phyloP scores from a whole-genome alignment of 1,140 invertebrate genomes.

The Brachionus angularis region DNA sequence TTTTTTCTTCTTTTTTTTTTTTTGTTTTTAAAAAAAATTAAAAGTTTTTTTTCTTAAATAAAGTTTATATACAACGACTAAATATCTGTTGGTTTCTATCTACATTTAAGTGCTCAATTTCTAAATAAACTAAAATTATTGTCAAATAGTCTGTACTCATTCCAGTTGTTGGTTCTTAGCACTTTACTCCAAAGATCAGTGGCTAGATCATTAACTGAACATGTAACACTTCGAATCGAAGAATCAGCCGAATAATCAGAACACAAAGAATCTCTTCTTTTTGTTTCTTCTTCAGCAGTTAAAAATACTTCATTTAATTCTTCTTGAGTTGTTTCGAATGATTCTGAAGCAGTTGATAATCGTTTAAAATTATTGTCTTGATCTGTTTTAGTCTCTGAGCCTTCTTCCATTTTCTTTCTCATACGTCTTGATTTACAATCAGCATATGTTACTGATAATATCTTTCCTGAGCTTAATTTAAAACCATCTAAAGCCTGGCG shows the following conservation, averaged over 20 bases:
- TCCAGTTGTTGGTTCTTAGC: conserved; percentile 16
- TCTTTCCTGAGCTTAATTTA: background rate
- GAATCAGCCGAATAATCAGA: conserved; percentile 13
- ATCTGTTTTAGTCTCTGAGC: background rate
- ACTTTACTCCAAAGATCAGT: conserved; percentile 33
- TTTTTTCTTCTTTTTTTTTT: background rate
- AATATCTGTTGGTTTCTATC: background rate
- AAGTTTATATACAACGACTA: background rate
- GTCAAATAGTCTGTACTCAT: conserved; percentile 37
- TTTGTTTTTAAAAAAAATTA: background rate
- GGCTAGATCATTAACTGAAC: background rate
- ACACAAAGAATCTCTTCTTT: conserved; percentile 19
- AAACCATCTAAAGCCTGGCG: conserved; percentile 20
- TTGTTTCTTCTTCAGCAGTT: conserved; percentile 9
- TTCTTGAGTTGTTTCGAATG: too few relatives aligned
- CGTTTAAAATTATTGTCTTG: too few relatives aligned
- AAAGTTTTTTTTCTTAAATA: background rate
- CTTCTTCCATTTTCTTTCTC: conserved; percentile 4
- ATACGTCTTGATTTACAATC: conserved; percentile 31
- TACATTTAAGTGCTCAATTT: background rate
- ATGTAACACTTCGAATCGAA: too few relatives aligned
- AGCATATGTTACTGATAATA: conserved; percentile 28
- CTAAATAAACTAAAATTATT: background rate
- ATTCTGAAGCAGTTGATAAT: too few relatives aligned
- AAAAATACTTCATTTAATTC: too few relatives aligned